These are phyloP conservation scores for Drosophila hamatofila DNA, from an alignment of 2,888 invertebrate species.

Conservation along the genomic window DNA sequence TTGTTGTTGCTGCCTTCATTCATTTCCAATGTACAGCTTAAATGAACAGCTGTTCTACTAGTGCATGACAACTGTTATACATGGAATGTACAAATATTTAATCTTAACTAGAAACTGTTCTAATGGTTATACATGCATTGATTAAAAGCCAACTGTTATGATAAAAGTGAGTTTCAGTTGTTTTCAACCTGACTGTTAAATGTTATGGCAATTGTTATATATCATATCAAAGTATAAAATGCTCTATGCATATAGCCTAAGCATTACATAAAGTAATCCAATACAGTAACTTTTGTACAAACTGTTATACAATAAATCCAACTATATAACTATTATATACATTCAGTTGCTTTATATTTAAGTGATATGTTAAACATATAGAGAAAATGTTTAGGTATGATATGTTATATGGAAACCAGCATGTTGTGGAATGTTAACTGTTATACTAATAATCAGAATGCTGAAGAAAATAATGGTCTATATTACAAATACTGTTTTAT, in stretches of 20 bases:
- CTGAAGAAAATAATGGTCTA: background rate
- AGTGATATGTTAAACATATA: background rate
- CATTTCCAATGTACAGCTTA: background rate
- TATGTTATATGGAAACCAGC: background rate
- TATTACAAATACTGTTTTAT: background rate
- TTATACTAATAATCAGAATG: background rate
- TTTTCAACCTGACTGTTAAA: constrained; percentile 2
- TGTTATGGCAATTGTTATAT: no score
- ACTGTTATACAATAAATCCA: background rate
- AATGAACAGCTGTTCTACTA: background rate
- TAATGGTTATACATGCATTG: background rate
- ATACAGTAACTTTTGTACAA: background rate
- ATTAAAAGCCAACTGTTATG: constrained; percentile 16
- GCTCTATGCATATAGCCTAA: constrained; percentile 2
- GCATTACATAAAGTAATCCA: background rate
- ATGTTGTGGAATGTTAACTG: background rate
- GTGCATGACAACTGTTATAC: background rate
- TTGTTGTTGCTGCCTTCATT: background rate
- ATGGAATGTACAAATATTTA: no score
- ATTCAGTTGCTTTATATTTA: background rate
- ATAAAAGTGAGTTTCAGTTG: background rate
- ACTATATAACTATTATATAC: no score
- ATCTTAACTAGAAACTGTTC: no score
- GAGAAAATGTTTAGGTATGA: background rate
- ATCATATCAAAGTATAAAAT: no score